Evolutionary conservation across 2,797 vertebrate species (phyloP).

Genomic region (Pangasius sanitwongsei): DNA sequence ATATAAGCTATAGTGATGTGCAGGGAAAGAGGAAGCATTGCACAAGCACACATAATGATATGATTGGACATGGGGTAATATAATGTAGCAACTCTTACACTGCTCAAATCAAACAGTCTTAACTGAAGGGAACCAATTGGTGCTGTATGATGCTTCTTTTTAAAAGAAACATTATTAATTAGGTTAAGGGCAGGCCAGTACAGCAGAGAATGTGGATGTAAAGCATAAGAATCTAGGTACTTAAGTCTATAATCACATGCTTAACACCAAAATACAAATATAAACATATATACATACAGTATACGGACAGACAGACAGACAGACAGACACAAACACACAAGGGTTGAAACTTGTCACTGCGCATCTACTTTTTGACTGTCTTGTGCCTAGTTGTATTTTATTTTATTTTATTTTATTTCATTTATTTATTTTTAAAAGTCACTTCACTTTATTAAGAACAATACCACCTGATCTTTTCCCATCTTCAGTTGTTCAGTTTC

Average conservation of each 20-base stretch:
- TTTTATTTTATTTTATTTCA: not conserved
- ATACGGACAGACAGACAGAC: not conserved
- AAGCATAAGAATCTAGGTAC: slow-evolving; percentile 48
- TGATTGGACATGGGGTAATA: slow-evolving; percentile 49
- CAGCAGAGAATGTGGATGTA: slow-evolving; percentile 62
- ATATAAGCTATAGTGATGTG: slow-evolving; percentile 24
- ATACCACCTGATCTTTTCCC: not conserved
- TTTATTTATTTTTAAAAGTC: too few relatives aligned
- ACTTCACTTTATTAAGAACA: not conserved
- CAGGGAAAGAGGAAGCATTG: slow-evolving; percentile 14
- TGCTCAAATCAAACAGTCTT: slow-evolving; percentile 47
- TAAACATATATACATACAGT: not conserved
- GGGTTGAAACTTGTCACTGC: not conserved
- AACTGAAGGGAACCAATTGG: slow-evolving; percentile 23
- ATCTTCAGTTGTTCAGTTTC: not conserved
- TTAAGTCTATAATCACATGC: slow-evolving; percentile 53
- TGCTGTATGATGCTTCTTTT: slow-evolving; percentile 52
- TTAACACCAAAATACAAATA: not conserved
- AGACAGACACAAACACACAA: not conserved
- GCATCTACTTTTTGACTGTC: not conserved
- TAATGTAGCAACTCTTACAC: slow-evolving; percentile 45
- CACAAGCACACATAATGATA: slow-evolving; percentile 43
- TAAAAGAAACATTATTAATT: slow-evolving; percentile 67
- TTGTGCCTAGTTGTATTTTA: not conserved
- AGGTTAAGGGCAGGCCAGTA: slow-evolving; percentile 54